A percentile compares a stretch with the other conserved stretches of the same genome.
These are phyloP conservation scores for Lapara coniferarum DNA, from an alignment of 2,888 invertebrate species.

Conservation along the genomic window DNA sequence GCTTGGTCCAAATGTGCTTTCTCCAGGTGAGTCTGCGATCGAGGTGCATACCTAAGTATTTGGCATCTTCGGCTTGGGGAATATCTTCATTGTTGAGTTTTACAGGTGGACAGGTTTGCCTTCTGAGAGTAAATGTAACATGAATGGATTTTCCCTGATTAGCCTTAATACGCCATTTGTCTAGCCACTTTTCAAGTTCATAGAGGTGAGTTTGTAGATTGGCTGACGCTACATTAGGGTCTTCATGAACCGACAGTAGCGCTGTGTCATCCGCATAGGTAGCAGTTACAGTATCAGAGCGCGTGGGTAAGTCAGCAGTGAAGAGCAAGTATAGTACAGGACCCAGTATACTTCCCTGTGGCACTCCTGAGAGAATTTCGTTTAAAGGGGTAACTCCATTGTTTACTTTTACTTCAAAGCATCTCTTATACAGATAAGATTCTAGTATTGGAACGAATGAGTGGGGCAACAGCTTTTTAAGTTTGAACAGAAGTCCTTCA, in stretches of 20 bases:
- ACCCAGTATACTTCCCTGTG: constrained; percentile 35
- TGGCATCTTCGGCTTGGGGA: too few species aligned
- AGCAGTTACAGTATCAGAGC: background rate
- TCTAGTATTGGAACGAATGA: constrained; percentile 20
- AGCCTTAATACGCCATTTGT: constrained; percentile 23
- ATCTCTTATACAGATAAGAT: constrained; percentile 29
- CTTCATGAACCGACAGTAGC: background rate
- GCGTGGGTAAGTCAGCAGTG: constrained; percentile 31
- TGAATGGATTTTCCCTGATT: constrained; percentile 12
- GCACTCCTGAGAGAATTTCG: constrained; percentile 32
- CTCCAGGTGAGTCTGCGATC: too few species aligned
- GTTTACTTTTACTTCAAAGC: constrained; percentile 28
- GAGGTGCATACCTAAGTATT: too few species aligned
- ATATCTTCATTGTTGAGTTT: too few species aligned
- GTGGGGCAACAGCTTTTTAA: constrained; percentile 30
- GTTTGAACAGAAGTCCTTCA: constrained; percentile 32
- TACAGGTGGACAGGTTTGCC: too few species aligned
- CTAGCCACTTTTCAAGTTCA: constrained; percentile 17
- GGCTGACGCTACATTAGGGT: background rate
- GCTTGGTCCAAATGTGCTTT: constrained; percentile 24
- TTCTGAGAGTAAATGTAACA: too few species aligned
- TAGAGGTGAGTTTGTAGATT: constrained; percentile 10
- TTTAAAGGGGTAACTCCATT: constrained; percentile 15
- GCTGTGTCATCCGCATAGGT: constrained; percentile 25
- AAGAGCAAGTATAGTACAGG: constrained; percentile 31